Evolutionary conservation across 30 jellyfish, hydroid and myxozoan genomes (phyloP), one percentile per base, ranked within the genome.

Genomic region (Aurelia aurita): DNA sequence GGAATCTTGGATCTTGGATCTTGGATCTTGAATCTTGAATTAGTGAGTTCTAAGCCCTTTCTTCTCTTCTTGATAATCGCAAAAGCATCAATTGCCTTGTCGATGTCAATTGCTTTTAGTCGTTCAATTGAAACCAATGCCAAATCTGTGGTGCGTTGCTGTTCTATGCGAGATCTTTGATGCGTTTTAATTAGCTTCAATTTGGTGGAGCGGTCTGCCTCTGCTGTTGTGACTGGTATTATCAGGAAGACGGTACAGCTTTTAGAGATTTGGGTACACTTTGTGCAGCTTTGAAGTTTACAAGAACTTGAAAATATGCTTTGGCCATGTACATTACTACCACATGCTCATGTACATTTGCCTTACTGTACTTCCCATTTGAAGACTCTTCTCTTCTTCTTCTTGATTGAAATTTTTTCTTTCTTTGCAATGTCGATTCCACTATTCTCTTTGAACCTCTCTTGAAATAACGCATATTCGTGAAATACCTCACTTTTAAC

Each of bases 141-240:
- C n/a, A n/a, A n/a, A n/a, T n/a, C n/a, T n/a, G n/a, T n/a, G n/a
- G n/a, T n/a, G n/a, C n/a, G n/a, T n/a, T n/a, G n/a, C n/a, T n/a
- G n/a, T n/a, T n/a, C n/a, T n/a, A n/a, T n/a, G n/a, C n/a, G n/a
- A n/a, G n/a, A n/a, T n/a, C n/a, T n/a, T n/a, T n/a, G n/a, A n/a
- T n/a, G n/a, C n/a, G n/a, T n/a, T n/a, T n/a, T n/a, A n/a, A n/a
- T n/a, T n/a, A n/a, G 14, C 11, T n/a, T 26, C 13, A 26, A 21
- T 20, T 60, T 21, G 21, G 39, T 8, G n/a, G 39, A n/a, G 19
- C 29, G 39, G 11, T 60, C 39, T 60, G 29, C 39, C 23, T 60
- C 23, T 20, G 73, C 39, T 60, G 73, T 60, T 8, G 73, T 60
- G 11, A 60, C 73, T 60, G 39, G 73, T 60, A n/a, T n/a, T 9